These are phyloP conservation scores for Pimpla rufipes DNA, from an alignment of 2,888 invertebrate species.

Conservation along the genomic window DNA sequence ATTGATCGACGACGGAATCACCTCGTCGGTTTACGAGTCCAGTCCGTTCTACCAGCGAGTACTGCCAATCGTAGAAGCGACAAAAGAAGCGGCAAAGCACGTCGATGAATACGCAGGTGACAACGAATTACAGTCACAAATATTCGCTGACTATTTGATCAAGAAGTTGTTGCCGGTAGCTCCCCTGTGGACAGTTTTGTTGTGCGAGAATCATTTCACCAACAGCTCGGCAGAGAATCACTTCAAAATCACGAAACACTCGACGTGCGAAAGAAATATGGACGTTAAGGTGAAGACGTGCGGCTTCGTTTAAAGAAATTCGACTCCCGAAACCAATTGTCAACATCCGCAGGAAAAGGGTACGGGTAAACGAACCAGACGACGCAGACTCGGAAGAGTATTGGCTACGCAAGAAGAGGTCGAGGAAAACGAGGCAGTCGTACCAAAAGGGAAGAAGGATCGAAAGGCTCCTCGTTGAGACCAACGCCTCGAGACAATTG, in stretches of 20 bases:
- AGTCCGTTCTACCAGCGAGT: slow-evolving; percentile 42
- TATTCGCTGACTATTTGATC: slow-evolving; percentile 41
- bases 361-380: slow-evolving; percentile 10
- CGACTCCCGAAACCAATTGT: slow-evolving; percentile 1
- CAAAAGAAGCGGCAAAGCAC: slow-evolving; percentile 12
- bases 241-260: slow-evolving; percentile 24
- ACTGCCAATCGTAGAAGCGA: slow-evolving; percentile 7
- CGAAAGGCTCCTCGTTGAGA: background rate
- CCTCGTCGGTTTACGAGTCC: slow-evolving; percentile 11
- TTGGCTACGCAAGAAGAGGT: background rate
- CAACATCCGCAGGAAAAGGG: slow-evolving; percentile 13
- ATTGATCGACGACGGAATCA: background rate
- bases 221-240: slow-evolving; percentile 43
- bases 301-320: slow-evolving; percentile 25
- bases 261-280: slow-evolving; percentile 28
- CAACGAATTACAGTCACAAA: slow-evolving; percentile 1
- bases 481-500: background rate
- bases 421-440: background rate
- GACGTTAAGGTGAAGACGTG: too few species aligned
- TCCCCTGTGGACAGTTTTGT: slow-evolving; percentile 29
- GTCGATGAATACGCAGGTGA: slow-evolving; percentile 13
- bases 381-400: slow-evolving; percentile 1
- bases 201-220: slow-evolving; percentile 24
- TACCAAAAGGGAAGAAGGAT: slow-evolving; percentile 7
- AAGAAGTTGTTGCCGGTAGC: slow-evolving; percentile 27